These are phyloP conservation scores for Drosophila leonis DNA, from an alignment of 2,888 invertebrate species.

Conservation along the genomic window DNA sequence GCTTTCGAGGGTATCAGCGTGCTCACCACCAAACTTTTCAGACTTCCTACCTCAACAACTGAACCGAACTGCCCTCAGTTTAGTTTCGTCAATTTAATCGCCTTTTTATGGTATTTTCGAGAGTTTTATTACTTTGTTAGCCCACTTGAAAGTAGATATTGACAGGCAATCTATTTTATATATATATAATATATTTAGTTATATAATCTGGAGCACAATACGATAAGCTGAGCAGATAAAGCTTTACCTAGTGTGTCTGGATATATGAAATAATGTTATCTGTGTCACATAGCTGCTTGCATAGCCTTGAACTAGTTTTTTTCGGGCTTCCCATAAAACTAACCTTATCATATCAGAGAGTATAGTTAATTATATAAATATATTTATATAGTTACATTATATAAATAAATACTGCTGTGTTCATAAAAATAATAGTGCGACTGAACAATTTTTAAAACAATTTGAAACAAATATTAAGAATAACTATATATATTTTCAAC, in stretches of 20 bases:
- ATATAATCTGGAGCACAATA: too few relatives aligned
- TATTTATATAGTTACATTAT: neutral
- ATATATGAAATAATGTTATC: neutral
- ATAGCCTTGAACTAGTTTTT: neutral
- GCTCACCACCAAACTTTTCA: neutral
- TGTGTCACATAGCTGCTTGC: neutral
- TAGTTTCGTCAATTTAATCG: slow-evolving; percentile 41
- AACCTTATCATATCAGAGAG: neutral
- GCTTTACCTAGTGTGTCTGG: neutral
- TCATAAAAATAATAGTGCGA: too few relatives aligned
- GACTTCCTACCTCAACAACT: neutral
- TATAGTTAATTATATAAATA: neutral
- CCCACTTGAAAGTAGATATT: neutral
- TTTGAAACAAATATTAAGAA: too few relatives aligned
- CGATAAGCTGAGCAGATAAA: neutral
- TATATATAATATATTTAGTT: neutral
- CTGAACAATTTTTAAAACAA: too few relatives aligned
- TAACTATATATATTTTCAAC: too few relatives aligned
- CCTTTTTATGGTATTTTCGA: slow-evolving; percentile 3
- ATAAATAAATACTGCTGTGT: too few relatives aligned
- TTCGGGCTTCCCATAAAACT: neutral
- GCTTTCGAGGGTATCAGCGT: neutral
- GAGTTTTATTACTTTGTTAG: neutral
- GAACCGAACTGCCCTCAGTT: too few relatives aligned
- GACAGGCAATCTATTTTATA: neutral